Evolutionary conservation across 2,797 vertebrate genomes (phyloP).

Genomic region (Gambusia yucatana): DNA sequence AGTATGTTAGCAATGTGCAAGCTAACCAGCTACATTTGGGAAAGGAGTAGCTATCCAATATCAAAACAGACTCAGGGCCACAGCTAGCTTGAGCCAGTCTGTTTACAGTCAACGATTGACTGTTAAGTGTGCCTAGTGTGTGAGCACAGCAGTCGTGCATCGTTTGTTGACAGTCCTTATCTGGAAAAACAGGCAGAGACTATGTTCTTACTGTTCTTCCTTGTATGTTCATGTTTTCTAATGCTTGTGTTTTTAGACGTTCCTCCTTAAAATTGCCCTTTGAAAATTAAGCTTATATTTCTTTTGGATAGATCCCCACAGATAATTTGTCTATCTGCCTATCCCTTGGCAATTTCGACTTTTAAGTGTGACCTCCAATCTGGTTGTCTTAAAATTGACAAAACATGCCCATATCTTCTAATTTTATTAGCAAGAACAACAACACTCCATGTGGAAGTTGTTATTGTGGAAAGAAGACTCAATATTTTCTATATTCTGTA

Average conservation of each 20-base stretch:
- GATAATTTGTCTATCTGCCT: background rate
- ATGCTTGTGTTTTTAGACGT: background rate
- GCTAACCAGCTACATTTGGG: slow-evolving; percentile 45
- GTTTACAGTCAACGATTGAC: slow-evolving; percentile 40
- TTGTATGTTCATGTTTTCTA: slow-evolving; percentile 4
- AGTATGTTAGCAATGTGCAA: background rate
- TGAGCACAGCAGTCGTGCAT: slow-evolving; percentile 1
- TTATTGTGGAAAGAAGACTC: background rate
- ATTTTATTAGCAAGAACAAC: background rate
- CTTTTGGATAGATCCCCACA: background rate
- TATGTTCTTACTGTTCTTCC: background rate
- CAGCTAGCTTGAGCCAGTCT: background rate
- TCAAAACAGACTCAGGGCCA: slow-evolving; percentile 11
- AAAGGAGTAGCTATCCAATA: slow-evolving; percentile 45
- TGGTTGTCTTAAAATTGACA: background rate
- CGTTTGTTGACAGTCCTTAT: slow-evolving; percentile 44
- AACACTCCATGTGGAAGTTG: background rate
- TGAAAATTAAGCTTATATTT: background rate
- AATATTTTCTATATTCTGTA: background rate
- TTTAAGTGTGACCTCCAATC: background rate
- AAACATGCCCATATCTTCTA: background rate
- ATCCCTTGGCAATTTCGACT: background rate
- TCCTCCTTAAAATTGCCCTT: background rate
- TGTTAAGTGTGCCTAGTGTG: background rate
- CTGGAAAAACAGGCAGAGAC: slow-evolving; percentile 7